phyloP scores from a whole-genome alignment of 1,140 invertebrate genomes.

The Phortica variegata region DNA sequence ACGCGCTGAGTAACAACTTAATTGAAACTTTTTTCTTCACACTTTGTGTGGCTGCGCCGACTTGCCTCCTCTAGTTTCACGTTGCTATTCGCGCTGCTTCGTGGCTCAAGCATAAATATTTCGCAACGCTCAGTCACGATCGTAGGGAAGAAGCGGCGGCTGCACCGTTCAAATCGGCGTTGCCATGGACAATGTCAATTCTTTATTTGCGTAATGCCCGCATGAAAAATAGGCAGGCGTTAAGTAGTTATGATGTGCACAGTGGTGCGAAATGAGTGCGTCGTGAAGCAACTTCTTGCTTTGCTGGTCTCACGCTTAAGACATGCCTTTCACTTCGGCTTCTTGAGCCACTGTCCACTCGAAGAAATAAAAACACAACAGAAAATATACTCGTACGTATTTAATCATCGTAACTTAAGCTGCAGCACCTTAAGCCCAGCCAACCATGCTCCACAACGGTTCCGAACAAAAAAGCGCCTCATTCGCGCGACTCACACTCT shows the following conservation, averaged over 20 bases:
- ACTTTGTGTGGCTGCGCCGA: no score
- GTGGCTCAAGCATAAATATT: conserved; percentile 7
- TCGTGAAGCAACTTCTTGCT: no score
- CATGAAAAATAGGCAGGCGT: conserved; percentile 49
- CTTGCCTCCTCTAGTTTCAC: not conserved
- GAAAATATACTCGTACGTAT: conserved; percentile 53
- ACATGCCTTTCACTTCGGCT: no score
- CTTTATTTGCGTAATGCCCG: conserved; percentile 40
- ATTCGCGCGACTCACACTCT: conserved; percentile 9
- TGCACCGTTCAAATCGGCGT: no score
- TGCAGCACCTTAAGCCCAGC: conserved; percentile 36
- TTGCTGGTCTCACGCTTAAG: no score
- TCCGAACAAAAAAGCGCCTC: conserved; percentile 20
- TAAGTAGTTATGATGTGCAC: conserved; percentile 40
- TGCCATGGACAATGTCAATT: conserved; percentile 20
- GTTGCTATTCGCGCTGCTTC: no score
- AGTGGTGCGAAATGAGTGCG: conserved; percentile 20
- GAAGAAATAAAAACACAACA: conserved; percentile 24
- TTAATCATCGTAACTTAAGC: conserved; percentile 55
- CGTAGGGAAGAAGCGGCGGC: conserved; percentile 11
- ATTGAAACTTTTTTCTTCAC: conserved; percentile 32
- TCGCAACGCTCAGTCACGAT: conserved; percentile 41
- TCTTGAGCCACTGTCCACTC: conserved; percentile 22
- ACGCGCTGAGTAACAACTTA: conserved; percentile 55
- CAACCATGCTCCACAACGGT: not conserved